Conservation (phyloP, 2,113 vertebrate species). For the Tringa solitaria region DNA sequence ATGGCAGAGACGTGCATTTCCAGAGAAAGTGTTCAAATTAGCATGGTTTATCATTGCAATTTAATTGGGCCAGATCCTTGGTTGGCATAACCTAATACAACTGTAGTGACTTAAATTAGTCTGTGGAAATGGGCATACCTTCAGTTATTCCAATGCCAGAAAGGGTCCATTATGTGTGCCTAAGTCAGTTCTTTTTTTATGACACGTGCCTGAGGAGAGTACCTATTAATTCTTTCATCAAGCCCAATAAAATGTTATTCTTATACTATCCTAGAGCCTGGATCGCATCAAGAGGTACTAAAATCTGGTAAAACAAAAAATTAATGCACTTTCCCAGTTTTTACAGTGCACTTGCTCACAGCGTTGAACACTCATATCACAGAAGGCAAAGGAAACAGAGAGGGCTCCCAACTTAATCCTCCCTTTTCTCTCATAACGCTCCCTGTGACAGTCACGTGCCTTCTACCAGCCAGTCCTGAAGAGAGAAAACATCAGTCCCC, state of each 20-base stretch:
- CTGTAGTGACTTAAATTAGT: not conserved
- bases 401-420: not conserved
- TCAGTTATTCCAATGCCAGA: not conserved
- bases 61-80: not conserved
- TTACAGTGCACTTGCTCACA: accelerated
- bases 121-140: not conserved
- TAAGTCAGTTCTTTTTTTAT: not conserved
- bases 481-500: not conserved
- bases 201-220: not conserved
- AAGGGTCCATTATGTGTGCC: not conserved
- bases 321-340: not conserved
- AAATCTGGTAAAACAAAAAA: not conserved
- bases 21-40: conserved; percentile 2
- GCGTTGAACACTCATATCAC: accelerated
- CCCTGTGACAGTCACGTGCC: too few relatives aligned
- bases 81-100: not conserved
- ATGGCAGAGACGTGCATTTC: not conserved
- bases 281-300: not conserved
- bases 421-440: not conserved
- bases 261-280: not conserved
- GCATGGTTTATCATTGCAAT: not conserved
- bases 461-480: not conserved
- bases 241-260: not conserved
- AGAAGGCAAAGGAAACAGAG: not conserved
- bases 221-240: not conserved